Percentiles rank a stretch among this genome's conserved stretches.
phyloP scores from a whole-genome alignment of 2,113 vertebrate genomes.

The Tragelaphus imberbis region DNA sequence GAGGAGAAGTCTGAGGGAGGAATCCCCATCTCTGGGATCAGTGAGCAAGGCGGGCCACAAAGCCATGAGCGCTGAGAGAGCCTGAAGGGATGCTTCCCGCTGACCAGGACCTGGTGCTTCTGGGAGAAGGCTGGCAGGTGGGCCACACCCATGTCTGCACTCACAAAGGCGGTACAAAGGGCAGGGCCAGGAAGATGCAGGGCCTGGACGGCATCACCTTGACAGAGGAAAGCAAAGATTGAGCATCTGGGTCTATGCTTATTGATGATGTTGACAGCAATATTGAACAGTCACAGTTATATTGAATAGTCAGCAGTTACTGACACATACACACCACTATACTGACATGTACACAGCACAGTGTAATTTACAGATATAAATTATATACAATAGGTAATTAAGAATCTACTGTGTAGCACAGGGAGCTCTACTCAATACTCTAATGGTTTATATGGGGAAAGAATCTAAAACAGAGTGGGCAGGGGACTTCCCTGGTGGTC shows the following conservation, averaged over 20 bases:
- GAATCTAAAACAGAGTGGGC: background rate
- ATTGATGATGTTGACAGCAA: fast-evolving
- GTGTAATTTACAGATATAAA: background rate
- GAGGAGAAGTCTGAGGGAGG: background rate
- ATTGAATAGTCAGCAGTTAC: background rate
- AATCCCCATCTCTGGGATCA: background rate
- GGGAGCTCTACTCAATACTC: background rate
- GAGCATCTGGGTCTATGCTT: background rate
- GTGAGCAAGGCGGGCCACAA: background rate
- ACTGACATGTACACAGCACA: background rate
- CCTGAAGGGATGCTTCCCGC: background rate
- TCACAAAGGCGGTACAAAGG: background rate
- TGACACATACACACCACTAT: background rate
- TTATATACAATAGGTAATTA: background rate
- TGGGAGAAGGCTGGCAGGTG: background rate
- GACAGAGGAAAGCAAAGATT: background rate
- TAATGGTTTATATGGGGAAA: background rate
- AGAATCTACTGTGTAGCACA: background rate
- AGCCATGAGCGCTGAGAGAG: background rate
- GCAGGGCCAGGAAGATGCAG: background rate
- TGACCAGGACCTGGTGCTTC: background rate
- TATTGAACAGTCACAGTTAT: background rate
- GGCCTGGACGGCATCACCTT: fast-evolving
- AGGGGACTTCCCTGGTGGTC: background rate
- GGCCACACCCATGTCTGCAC: too few species aligned